These are phyloP conservation scores for Eciton burchellii DNA, from an alignment of 1,140 invertebrate species.

Conservation along the genomic window DNA sequence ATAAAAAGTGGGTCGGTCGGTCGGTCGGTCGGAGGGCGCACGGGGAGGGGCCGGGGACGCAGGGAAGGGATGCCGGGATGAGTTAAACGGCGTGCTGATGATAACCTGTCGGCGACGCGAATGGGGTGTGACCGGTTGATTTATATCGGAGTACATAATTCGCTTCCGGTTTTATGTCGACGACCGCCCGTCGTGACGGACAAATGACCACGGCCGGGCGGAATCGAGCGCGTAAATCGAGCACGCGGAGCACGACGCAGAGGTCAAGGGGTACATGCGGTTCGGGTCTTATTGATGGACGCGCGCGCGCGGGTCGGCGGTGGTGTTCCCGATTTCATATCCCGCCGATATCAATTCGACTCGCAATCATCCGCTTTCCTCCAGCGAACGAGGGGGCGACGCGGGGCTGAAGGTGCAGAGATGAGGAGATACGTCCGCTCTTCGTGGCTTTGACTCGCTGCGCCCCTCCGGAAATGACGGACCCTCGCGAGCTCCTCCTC, in stretches of 20 bases:
- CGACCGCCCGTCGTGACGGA: conserved; percentile 33
- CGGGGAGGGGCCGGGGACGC: background rate
- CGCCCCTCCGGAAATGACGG: conserved; percentile 16
- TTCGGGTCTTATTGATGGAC: conserved; percentile 56
- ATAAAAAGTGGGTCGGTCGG: conserved; percentile 49
- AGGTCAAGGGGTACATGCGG: conserved; percentile 11
- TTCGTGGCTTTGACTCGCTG: conserved; percentile 32
- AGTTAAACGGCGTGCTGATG: conserved; percentile 52
- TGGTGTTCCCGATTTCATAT: conserved; percentile 48
- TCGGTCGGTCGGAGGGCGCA: background rate
- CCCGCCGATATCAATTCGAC: conserved; percentile 53
- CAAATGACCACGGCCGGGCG: conserved; percentile 42
- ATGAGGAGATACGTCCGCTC: background rate
- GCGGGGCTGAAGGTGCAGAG: background rate
- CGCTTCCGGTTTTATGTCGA: conserved; percentile 55
- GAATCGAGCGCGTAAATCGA: conserved; percentile 36
- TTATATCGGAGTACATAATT: conserved; percentile 60
- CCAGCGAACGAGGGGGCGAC: background rate
- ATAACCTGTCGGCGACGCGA: conserved; percentile 52
- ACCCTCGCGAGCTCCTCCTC: background rate
- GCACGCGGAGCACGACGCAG: background rate
- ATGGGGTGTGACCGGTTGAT: conserved; percentile 53
- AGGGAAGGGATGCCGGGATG: background rate
- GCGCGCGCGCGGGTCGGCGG: conserved; percentile 24
- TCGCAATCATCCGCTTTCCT: conserved; percentile 62